Conservation (phyloP, 1,140 invertebrate species). For the Drosophila simulans region DNA sequence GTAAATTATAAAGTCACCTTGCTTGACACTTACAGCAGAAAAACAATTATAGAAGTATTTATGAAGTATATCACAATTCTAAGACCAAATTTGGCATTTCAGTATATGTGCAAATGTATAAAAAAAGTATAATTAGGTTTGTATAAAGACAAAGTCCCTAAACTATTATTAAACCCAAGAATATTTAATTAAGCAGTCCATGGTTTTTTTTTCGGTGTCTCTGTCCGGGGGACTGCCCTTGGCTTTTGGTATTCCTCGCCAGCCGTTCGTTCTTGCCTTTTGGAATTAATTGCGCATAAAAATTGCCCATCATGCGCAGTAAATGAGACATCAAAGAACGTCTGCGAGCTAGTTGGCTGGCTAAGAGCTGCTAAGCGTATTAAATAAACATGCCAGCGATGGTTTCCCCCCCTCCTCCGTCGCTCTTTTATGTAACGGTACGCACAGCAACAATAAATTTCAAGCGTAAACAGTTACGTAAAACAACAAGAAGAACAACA, state of each 20-base stretch:
- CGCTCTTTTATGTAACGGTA: conserved; percentile 77
- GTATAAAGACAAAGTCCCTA: no score
- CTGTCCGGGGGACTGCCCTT: conserved; percentile 4
- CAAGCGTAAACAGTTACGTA: conserved; percentile 79
- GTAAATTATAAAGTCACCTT: background rate
- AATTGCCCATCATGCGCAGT: conserved; percentile 61
- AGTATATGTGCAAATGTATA: no score
- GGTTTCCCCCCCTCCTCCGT: conserved; percentile 3
- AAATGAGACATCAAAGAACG: conserved; percentile 68
- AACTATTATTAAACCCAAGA: no score
- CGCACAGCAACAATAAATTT: conserved; percentile 75
- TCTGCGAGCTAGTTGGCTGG: conserved; percentile 57
- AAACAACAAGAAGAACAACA: conserved; percentile 50
- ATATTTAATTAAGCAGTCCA: no score
- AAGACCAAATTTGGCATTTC: no score
- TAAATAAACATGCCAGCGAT: conserved; percentile 71
- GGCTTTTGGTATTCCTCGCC: conserved; percentile 1
- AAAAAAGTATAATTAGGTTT: no score
- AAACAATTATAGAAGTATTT: no score
- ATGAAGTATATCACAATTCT: no score
- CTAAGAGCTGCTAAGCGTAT: conserved; percentile 76
- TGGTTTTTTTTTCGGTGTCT: background rate
- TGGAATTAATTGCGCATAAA: conserved; percentile 61
- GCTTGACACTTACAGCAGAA: no score
- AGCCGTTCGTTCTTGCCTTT: conserved; percentile 31